Evolutionary conservation across 1,140 invertebrate genomes (phyloP), one percentile per base, ranked within the genome.

Genomic region (Battus philenor): DNA sequence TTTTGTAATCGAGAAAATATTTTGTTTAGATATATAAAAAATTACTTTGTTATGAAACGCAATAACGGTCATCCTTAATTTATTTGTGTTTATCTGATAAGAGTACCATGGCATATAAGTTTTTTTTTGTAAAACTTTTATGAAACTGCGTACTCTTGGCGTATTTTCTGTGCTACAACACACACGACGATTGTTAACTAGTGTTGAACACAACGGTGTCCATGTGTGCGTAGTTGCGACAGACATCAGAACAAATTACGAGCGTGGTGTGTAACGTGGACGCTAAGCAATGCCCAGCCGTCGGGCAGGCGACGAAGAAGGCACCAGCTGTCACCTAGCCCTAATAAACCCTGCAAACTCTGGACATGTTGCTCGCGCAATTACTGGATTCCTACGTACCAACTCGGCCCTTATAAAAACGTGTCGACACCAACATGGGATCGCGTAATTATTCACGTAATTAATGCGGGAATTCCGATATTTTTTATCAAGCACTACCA

Each of bases 401-500:
- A n/a, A 24, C 26, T 47, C 30, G 20, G 3, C 10, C 8, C 11
- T 13, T 2, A 43, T 24, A 53, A 53, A 53, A 53, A 53, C 50
- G 50, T 53, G 50, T 53, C 50, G 27, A 33, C 11, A 6, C 50
- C 9, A 47, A 53, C 38, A 47, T 47, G 31, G 44, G 38, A 31
- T 46, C 34, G 8, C 22, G 34, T 51, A 44, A 51, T 51, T 50
- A 44, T 50, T 51, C 44, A 46, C 44, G 43, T 41, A 51, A 46
- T 51, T 51, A 46, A 51, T 51, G 43, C 49, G 44, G 41, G 36
- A 33, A 51, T 51, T 38, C 27, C 34, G 34, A 43, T 33, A 20
- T 41, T 51, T 45, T 51, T 46, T 22, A 24, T 27, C 36, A 9
- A 12, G 22, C 31, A 7, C 12, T 32, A 32, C 17, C 22, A 43